A percentile compares a stretch with the other conserved stretches of the same genome.
Evolutionary conservation across 2,888 invertebrate genomes (phyloP).

Genomic region (Mythimna albipuncta): DNA sequence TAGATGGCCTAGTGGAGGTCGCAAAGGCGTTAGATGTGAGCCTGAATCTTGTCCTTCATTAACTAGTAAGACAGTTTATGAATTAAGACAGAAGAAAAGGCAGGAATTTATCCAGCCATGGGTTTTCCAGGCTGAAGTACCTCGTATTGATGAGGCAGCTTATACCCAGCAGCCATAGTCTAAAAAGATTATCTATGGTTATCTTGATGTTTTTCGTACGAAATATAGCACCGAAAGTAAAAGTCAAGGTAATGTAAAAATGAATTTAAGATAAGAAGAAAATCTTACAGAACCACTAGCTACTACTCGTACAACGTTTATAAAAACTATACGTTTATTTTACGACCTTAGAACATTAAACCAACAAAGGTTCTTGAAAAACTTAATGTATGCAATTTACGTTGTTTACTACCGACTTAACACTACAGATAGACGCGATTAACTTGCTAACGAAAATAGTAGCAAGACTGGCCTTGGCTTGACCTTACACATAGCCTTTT

Average conservation of each 20-base stretch:
- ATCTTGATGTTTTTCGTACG: too few species aligned
- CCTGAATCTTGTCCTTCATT: not conserved
- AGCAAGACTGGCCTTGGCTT: conserved; percentile 58
- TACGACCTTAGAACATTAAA: too few species aligned
- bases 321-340: conserved; percentile 1
- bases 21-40: not conserved
- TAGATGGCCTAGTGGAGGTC: not conserved
- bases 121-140: not conserved
- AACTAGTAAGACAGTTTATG: not conserved
- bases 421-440: conserved; percentile 27
- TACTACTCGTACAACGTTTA: not conserved
- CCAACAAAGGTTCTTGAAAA: conserved; percentile 8
- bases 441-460: conserved; percentile 39
- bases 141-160: not conserved
- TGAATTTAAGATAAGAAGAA: not conserved
- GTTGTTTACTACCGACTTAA: conserved; percentile 22
- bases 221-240: too few species aligned
- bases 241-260: not conserved
- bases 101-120: not conserved
- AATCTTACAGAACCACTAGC: not conserved
- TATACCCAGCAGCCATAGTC: not conserved
- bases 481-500: conserved; percentile 63
- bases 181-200: too few species aligned
- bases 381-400: conserved; percentile 3
- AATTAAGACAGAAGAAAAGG: not conserved